A percentile compares a stretch with the other conserved stretches of the same genome.
Conservation (phyloP, 2,113 vertebrate species). For the Electrona antarctica region DNA sequence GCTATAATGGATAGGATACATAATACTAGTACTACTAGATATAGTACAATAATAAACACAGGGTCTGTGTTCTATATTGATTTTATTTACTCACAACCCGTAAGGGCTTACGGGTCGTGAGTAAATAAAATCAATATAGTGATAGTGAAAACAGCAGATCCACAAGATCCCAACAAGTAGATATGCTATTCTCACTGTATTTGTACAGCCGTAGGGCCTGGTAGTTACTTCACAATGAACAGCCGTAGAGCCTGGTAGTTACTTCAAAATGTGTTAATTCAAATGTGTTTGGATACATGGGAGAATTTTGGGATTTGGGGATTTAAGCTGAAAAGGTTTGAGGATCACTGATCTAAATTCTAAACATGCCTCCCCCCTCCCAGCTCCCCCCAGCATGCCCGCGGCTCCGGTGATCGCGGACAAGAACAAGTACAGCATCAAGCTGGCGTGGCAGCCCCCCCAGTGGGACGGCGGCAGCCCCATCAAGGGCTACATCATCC, state of each 20-base stretch:
- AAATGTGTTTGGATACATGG: background rate
- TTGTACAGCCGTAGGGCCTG: no score
- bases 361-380: conserved; percentile 18
- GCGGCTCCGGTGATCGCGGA: conserved; percentile 90
- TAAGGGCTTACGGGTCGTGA: no score
- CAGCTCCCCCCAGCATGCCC: conserved; percentile 92
- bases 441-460: conserved; percentile 90
- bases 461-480: conserved; percentile 94
- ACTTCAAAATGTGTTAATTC: background rate
- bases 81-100: no score
- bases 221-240: no score
- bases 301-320: background rate
- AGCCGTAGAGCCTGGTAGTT: background rate
- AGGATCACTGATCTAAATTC: background rate
- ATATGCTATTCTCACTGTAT: background rate
- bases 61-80: no score
- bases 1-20: no score
- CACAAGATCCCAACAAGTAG: no score
- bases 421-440: conserved; percentile 92
- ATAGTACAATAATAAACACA: background rate
- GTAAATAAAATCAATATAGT: background rate
- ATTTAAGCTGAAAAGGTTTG: background rate
- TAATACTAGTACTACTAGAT: background rate
- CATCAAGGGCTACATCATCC: conserved; percentile 96
- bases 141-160: background rate